Percentiles rank a stretch among this genome's conserved stretches.
phyloP scores from a whole-genome alignment of 1,140 invertebrate genomes.

The Thaumatotibia leucotreta region DNA sequence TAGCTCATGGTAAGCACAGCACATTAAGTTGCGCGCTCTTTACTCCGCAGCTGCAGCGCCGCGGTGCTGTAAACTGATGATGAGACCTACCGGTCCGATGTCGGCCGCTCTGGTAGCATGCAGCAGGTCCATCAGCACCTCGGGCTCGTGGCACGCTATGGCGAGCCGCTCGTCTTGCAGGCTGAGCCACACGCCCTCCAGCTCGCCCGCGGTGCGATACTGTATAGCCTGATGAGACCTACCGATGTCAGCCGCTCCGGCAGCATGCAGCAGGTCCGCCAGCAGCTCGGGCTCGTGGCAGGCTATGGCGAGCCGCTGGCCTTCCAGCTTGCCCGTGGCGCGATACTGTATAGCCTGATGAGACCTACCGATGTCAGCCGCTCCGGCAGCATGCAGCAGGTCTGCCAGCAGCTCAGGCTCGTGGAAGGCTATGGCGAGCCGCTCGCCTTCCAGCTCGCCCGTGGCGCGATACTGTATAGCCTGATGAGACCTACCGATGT shows the following conservation, averaged over 20 bases:
- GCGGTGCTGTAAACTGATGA: too few relatives aligned
- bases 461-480: too few relatives aligned
- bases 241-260: constrained; percentile 45
- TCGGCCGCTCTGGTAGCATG: constrained; percentile 46
- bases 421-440: too few relatives aligned
- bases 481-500: constrained; percentile 43
- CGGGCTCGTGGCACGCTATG: constrained; percentile 77
- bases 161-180: constrained; percentile 70
- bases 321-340: constrained; percentile 61
- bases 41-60: too few relatives aligned
- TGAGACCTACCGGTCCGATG: constrained; percentile 47
- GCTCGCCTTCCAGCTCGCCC: too few relatives aligned
- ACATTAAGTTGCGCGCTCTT: too few relatives aligned
- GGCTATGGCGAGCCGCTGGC: constrained; percentile 75
- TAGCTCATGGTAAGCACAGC: too few relatives aligned
- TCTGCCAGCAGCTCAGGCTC: too few relatives aligned
- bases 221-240: constrained; percentile 75
- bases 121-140: constrained; percentile 68
- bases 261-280: constrained; percentile 57
- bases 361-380: too few relatives aligned
- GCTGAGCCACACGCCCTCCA: constrained; percentile 35
- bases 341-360: too few relatives aligned
- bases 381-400: too few relatives aligned
- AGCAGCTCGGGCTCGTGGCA: constrained; percentile 78
- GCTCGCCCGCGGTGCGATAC: constrained; percentile 71